A percentile compares a stretch with the other conserved stretches of the same genome.
phyloP scores from a whole-genome alignment of 2,113 vertebrate genomes.

The Epinephelus lanceolatus region DNA sequence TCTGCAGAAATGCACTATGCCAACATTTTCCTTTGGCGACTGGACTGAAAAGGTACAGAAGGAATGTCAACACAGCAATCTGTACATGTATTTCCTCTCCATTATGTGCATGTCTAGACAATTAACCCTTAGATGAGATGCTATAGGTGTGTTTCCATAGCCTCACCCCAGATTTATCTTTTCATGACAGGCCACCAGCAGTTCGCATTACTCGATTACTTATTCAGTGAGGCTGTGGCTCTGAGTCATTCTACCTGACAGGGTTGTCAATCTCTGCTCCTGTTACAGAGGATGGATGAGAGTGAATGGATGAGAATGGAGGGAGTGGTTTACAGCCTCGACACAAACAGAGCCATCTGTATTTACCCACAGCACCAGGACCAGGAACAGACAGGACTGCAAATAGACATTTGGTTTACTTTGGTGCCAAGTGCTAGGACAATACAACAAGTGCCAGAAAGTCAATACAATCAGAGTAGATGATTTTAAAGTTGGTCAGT shows the following conservation, averaged over 20 bases:
- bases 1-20: too few relatives aligned
- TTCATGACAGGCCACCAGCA: conserved; percentile 46
- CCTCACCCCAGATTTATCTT: conserved; percentile 31
- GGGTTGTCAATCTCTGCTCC: conserved; percentile 41
- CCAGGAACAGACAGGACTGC: neutral
- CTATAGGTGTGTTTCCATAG: neutral
- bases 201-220: conserved; percentile 56
- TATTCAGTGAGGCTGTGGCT: conserved; percentile 46
- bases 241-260: conserved; percentile 59
- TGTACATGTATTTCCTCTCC: neutral
- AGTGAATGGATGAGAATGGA: conserved; percentile 36
- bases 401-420: conserved; percentile 11
- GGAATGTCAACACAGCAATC: neutral
- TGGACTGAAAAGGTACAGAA: neutral
- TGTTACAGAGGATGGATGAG: conserved; percentile 31
- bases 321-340: conserved; percentile 34
- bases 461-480: conserved; percentile 11
- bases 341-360: conserved; percentile 48
- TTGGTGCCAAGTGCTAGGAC: conserved; percentile 10
- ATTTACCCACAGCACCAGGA: conserved; percentile 32
- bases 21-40: too few relatives aligned
- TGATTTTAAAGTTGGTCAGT: conserved; percentile 10
- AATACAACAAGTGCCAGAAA: neutral
- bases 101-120: neutral
- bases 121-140: neutral